These are phyloP conservation scores for Bombycilla garrulus DNA, from an alignment of 2,113 vertebrate species.

Conservation along the genomic window DNA sequence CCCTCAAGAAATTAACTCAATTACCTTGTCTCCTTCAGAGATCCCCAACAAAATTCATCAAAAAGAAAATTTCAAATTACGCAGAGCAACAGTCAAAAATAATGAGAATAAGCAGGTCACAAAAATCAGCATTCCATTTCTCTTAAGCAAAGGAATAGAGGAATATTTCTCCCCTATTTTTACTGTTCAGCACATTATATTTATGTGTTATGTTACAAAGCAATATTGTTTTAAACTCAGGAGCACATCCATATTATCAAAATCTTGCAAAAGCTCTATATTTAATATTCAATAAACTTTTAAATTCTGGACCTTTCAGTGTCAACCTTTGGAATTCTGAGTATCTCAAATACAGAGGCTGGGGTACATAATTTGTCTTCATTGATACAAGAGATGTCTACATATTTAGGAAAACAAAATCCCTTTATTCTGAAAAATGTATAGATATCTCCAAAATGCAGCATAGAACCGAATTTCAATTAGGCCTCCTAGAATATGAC, in stretches of 20 bases:
- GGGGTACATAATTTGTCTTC: neutral
- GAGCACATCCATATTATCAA: neutral
- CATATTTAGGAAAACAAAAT: neutral
- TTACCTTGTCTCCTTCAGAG: neutral
- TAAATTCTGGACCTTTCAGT: neutral
- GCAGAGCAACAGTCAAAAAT: neutral
- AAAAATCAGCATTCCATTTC: fast-evolving
- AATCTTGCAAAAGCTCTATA: neutral
- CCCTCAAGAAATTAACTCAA: neutral
- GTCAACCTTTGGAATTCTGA: neutral
- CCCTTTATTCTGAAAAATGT: fast-evolving
- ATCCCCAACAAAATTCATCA: neutral
- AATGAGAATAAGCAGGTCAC: neutral
- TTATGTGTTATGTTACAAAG: neutral
- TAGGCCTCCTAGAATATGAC: neutral
- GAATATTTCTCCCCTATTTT: neutral
- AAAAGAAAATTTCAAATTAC: neutral
- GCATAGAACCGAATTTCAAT: neutral
- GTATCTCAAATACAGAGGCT: neutral
- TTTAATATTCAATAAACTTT: neutral
- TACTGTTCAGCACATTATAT: neutral
- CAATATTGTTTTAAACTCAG: neutral
- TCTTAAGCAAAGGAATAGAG: neutral
- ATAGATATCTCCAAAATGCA: neutral
- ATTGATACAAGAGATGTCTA: neutral